Evolutionary conservation across 2,888 invertebrate species (phyloP), one percentile per base, ranked within the genome.

Genomic region (Perdita meconis): DNA sequence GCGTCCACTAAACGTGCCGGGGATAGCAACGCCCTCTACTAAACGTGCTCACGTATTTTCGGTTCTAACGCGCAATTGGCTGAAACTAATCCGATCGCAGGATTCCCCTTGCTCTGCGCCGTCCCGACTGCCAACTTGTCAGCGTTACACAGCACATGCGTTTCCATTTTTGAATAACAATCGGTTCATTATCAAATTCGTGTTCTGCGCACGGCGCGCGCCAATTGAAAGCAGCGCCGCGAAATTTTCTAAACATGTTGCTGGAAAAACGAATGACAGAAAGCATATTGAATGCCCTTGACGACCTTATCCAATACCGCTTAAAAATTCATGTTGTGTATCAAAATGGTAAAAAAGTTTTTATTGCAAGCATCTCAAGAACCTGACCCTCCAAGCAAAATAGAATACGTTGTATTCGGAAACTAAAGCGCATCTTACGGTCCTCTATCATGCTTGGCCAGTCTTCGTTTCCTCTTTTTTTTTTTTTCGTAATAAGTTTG

Each of bases 271-370:
- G 22, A 42, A 26, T 55, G 30, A 38, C 36, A 36, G 4, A 19
- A 60, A 70, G 50, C 64, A 47, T 55, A 47, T 44, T 55, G 38
- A 76, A 78, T 76, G 64, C 69, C 69, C 60, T 60, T 61, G 50
- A 70, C 77, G 40, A 42, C 60, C 50, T 60, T 64, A 70, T 22
- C 40, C 24, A 19, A 75, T 53, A 75, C 36, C 34, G 8, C 57
- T 44, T 44, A 12, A 30, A 69, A 69, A 60, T 59, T 64, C 44
- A 40, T 26, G 19, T 55, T 26, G n/a, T 36, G 47, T 68, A 69
- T 69, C 59, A 64, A 76, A 77, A 69, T 53, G 5, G 63, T 77
- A 76, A 47, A 67, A 65, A 69, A 47, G 55, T 34, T 22, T 40
- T 51, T 12, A 42, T 34, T 38, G 26, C 63, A 51, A 56, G 30